Conservation (phyloP, 2,797 vertebrate genomes). For the Muscicapa striata region DNA sequence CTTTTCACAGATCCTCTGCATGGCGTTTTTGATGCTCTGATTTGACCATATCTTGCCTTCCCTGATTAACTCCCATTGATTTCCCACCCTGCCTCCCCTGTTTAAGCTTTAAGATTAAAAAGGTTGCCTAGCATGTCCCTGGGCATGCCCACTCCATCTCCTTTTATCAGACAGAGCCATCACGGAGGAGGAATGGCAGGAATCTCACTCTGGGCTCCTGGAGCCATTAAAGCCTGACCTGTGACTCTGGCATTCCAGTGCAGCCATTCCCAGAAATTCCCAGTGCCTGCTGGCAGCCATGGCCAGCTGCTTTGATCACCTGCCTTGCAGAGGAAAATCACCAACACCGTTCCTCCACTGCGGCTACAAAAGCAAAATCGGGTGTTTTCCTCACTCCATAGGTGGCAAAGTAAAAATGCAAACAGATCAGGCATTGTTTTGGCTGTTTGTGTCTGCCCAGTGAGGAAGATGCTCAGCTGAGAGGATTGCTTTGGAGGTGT, state of each 20-base stretch:
- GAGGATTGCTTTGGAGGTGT: neutral
- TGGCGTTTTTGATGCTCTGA: neutral
- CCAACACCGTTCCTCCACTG: accelerated
- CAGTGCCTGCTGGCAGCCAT: neutral
- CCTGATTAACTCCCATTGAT: neutral
- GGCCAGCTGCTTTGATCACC: constrained; percentile 25
- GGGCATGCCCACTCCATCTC: neutral
- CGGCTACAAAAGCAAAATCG: neutral
- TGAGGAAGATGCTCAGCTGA: neutral
- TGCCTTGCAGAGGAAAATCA: neutral
- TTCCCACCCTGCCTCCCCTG: neutral
- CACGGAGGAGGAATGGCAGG: neutral
- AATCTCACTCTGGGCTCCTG: neutral
- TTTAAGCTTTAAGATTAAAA: neutral
- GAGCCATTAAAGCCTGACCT: constrained; percentile 26
- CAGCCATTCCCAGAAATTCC: constrained; percentile 9
- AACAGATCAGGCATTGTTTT: neutral
- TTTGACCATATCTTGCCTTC: neutral
- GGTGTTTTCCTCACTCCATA: accelerated
- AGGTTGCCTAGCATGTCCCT: neutral
- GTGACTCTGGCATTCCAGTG: constrained; percentile 32
- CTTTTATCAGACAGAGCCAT: constrained; percentile 22
- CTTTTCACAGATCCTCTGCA: neutral
- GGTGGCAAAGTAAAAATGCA: neutral
- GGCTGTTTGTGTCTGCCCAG: accelerated